Evolutionary conservation across 2,888 invertebrate species (phyloP), one percentile per base, ranked within the genome.

Genomic region (Argyra leucocephala): DNA sequence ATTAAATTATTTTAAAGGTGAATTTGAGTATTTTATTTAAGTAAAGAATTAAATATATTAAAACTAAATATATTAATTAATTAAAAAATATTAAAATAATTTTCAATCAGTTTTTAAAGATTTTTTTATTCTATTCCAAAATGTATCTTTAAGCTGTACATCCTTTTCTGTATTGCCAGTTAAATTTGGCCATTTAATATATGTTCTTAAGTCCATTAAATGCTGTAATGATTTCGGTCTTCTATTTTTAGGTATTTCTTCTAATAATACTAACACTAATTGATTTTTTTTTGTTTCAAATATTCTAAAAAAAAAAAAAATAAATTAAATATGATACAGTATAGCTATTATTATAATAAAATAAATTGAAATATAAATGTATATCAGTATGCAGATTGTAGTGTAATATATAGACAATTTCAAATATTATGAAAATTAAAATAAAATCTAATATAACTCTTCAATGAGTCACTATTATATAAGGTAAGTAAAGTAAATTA

Each of bases 181-280:
- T 22, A 10, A 15, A 22, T 21, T 18, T 12, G 86, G 86, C 88
- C 88, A 89, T 15, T 85, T 83, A 21, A 88, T 83, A 72, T 88
- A 88, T 0, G 88, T 88, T 71, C 87, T 86, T 0, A 87, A 86
- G 60, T 84, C 76, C 85, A 88, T 86, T 26, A 89, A 75, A 69
- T 86, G 87, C 67, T 85, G 84, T 0, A 89, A 75, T 0, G 85
- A 85, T 70, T 84, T 86, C 0, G 86, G 86, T 1, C 88, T 80
- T 2, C 83, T 77, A 3, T 80, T 76, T 1, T 82, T 78, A 0
- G 87, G 85, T 59, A 88, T 85, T 36, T 87, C 84, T 73, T 88
- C 87, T 48, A 89, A 76, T 10, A 88, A 81, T 0, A 88, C 82
- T 1, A 88, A 74, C 1, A 87, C 83, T 22, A 89, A 76, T 64